phyloP scores from a whole-genome alignment of 2,113 vertebrate genomes.

The Thamnaconus septentrionalis region DNA sequence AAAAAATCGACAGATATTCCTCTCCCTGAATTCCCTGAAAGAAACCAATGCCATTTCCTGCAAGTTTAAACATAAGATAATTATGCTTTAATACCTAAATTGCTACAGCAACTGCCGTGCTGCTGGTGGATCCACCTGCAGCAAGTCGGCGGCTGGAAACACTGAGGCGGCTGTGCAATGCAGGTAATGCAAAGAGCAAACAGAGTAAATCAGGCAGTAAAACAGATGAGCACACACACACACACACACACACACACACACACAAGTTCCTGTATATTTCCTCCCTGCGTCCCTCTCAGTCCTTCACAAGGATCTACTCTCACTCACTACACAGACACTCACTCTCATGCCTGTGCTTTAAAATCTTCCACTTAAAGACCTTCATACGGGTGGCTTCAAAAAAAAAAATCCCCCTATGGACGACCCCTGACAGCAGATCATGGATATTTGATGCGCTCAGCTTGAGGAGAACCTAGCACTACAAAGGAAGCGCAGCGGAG shows the following conservation, averaged over 20 bases:
- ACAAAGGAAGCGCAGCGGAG: not conserved
- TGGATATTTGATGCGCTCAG: constrained; percentile 61
- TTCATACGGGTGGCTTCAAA: no score
- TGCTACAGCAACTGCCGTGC: not conserved
- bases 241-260: not conserved
- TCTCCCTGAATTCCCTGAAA: no score
- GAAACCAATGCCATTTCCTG: no score
- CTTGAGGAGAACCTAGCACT: constrained; percentile 21
- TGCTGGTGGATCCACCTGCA: constrained; percentile 8
- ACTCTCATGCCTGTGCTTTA: no score
- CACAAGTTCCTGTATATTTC: no score
- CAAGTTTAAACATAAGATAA: not conserved
- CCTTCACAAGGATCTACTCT: no score
- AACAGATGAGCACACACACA: constrained; percentile 30
- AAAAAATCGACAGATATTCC: no score
- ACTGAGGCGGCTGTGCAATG: constrained; percentile 18
- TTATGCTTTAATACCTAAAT: not conserved
- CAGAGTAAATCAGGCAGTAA: constrained; percentile 56
- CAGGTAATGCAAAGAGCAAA: constrained; percentile 52
- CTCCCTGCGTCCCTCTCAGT: no score
- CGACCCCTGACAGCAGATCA: not conserved
- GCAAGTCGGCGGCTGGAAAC: constrained; percentile 8
- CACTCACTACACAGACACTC: not conserved
- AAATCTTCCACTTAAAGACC: no score
- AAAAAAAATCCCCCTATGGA: no score